These are phyloP conservation scores for Diplodus sargus DNA, from an alignment of 2,797 vertebrate genomes.

Conservation along the genomic window DNA sequence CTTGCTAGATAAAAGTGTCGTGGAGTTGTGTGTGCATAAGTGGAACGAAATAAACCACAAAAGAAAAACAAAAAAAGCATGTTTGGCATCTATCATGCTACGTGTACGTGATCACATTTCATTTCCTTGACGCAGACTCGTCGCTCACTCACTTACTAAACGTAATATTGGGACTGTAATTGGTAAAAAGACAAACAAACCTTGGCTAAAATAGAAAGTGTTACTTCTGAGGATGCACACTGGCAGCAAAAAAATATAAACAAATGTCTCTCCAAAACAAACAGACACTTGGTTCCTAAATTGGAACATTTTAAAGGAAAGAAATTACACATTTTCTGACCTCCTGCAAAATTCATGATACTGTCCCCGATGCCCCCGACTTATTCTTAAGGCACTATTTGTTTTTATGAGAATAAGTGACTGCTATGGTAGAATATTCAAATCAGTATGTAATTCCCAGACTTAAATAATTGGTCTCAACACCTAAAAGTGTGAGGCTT, in stretches of 20 bases:
- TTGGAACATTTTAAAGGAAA: background rate
- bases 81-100: background rate
- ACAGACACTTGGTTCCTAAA: background rate
- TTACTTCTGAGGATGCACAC: background rate
- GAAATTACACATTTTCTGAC: background rate
- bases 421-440: conserved; percentile 39
- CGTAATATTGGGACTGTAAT: background rate
- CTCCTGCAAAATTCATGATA: conserved; percentile 25
- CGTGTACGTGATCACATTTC: too few species aligned
- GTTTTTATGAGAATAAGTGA: conserved; percentile 20
- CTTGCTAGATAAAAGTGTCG: background rate
- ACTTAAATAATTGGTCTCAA: conserved; percentile 49
- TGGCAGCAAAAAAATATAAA: background rate
- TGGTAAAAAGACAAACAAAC: background rate
- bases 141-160: too few species aligned
- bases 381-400: background rate
- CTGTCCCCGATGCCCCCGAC: background rate
- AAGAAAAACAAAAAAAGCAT: too few species aligned
- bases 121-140: background rate
- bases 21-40: background rate
- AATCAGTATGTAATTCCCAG: conserved; percentile 22
- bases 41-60: background rate
- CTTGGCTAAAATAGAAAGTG: background rate
- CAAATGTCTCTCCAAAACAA: background rate
- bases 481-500: conserved; percentile 4